Evolutionary conservation across 2,888 invertebrate species (phyloP), one percentile per base, ranked within the genome.

Genomic region (Hypomecis punctinalis): DNA sequence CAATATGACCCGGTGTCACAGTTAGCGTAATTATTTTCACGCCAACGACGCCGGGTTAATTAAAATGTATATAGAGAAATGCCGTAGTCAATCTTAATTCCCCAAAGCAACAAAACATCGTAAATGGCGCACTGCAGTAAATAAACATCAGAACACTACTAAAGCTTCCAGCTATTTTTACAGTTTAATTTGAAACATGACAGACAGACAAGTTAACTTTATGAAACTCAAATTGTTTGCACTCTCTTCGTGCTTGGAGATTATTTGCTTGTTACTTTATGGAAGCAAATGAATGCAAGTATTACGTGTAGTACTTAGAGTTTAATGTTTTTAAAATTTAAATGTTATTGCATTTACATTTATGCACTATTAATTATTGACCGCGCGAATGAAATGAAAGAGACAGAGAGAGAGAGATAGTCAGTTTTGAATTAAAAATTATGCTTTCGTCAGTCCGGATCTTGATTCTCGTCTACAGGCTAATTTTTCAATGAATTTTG

Each of bases 111-210:
- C 23, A 40, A 9, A 7, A 10, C 42, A 43, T n/a, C 13, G n/a
- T n/a, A 36, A 48, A 35, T 8, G 39, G 13, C 56, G 39, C 39
- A 56, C 1, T 47, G 46, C 47, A 56, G 46, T 23, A 37, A 35
- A 33, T 4, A 55, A 55, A 55, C 7, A 33, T 35, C 53, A 5
- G n/a, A 47, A 10, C 39, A 42, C 9, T 53, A 35, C 35, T 13
- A 45, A 43, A 56, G 48, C 39, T 47, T 33, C 46, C 8, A 47
- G 37, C 37, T 39, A 13, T 46, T 56, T 35, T 39, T 47, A 39
- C 56, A 56, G 47, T 23, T 47, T 56, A 46, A 56, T 56, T 47
- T 56, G 56, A 39, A 39, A 39, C 47, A 47, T 56, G 56, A 56
- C 13, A 23, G 56, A 56, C 56, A 47, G 56, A 56, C 11, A 10